Base-by-base conservation (phyloP, 2,113 vertebrate genomes). In the Ictidomys tridecemlineatus region DNA sequence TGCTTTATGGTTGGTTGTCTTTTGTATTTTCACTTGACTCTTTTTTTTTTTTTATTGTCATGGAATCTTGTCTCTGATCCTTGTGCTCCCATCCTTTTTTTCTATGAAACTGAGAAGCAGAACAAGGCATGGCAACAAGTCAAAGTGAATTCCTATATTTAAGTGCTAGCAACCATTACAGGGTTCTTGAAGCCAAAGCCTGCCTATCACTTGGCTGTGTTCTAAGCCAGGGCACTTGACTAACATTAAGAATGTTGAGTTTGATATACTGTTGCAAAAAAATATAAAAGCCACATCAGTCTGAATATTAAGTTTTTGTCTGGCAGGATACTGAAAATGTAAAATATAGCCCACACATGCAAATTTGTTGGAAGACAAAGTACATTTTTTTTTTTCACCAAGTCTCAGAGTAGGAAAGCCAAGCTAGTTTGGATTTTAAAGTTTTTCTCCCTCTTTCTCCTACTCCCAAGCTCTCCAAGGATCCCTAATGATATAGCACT, bases 51-150 rank as follows among this genome's bases (percentile, higher is more conserved):
- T 93, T 93, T 76, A 88, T 82, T n/a, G 78, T 70, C 63, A 51
- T 96, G 70, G 12, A 92, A 70, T 93, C 83, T 88, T 85, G 51
- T 30, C 34, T 86, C 69, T 82, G 76, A 91, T 94, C n/a, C 65
- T 89, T 96, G 37, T 74, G 88, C 94, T 87, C 11, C 42, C 58
- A 78, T 89, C 74, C 69, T 63, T 85, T 85, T 53, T 93, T 12
- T 8, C 53, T 87, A 32, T 37, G 85, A 53, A 90, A 89, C 83
- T 16, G 39, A 39, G 63, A 73, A 72, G 13, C 63, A 89, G 83
- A 97, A 72, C 37, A 96, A 98, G 63, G 8, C n/a, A 45, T 93
- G 82, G 70, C 69, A 74, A 87, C 10, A 95, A 95, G 67, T 98
- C 93, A 89, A 82, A 92, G 39, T 70, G 76, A 56, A 39, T 91